A percentile compares a stretch with the other conserved stretches of the same genome.
Evolutionary conservation across 2,113 vertebrate species (phyloP).

Genomic region (Bos indicus): DNA sequence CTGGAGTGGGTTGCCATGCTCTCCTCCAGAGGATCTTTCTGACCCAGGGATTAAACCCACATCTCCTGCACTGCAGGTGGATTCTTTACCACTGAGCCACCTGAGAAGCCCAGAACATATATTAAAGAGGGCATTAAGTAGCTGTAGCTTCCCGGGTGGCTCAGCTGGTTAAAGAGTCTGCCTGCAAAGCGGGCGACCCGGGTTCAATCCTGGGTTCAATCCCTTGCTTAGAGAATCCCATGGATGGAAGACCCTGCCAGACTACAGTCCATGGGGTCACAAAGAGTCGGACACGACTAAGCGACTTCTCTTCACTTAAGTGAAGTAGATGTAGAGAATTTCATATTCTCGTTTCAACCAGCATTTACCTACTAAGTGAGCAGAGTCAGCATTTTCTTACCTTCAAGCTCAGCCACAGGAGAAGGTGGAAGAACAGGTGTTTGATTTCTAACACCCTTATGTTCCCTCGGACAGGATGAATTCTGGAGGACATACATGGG

Average conservation of each 20-base stretch:
- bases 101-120: background rate
- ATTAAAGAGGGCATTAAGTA: background rate
- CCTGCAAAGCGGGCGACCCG: background rate
- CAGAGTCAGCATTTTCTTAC: background rate
- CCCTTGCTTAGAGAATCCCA: background rate
- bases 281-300: background rate
- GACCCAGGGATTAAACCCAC: background rate
- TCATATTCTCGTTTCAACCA: background rate
- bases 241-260: background rate
- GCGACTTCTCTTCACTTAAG: background rate
- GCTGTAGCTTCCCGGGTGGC: background rate
- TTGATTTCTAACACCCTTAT: background rate
- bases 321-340: background rate
- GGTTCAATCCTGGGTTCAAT: background rate
- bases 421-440: background rate
- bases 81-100: background rate
- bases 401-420: background rate
- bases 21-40: background rate
- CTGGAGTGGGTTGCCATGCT: background rate
- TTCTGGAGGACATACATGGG: slow-evolving; percentile 52
- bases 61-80: background rate
- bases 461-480: background rate
- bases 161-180: background rate
- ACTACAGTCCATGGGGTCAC: background rate
- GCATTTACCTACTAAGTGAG: background rate